These are phyloP conservation scores for Brachypterus glaber DNA, from an alignment of 2,888 invertebrate species.

Conservation along the genomic window DNA sequence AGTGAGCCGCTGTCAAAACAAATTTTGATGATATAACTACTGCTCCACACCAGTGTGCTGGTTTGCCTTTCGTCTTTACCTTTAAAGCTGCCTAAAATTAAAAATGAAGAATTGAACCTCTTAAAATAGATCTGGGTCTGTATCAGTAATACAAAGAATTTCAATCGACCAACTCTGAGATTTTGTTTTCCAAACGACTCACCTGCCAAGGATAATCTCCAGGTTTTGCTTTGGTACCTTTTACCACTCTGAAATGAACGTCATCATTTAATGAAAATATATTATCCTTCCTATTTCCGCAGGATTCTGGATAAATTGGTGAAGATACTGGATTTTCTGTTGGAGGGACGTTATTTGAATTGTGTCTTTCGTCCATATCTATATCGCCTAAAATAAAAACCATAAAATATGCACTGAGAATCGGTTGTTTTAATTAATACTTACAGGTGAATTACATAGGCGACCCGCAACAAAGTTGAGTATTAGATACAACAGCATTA, in stretches of 20 bases:
- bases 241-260: slow-evolving; percentile 50
- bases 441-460: too few species aligned
- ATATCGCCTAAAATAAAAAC: not conserved
- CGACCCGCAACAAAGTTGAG: too few species aligned
- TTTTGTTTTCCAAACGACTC: too few species aligned
- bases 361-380: not conserved
- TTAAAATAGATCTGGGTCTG: slow-evolving; percentile 2
- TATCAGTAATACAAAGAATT: not conserved
- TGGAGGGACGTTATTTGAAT: not conserved
- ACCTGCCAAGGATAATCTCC: slow-evolving; percentile 73
- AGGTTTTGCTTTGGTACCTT: slow-evolving; percentile 49
- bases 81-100: slow-evolving; percentile 51
- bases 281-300: slow-evolving; percentile 47
- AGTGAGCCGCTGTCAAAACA: slow-evolving; percentile 65
- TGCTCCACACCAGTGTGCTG: slow-evolving; percentile 67
- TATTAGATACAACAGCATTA: too few species aligned
- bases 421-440: too few species aligned
- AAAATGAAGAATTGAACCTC: not conserved
- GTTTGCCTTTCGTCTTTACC: slow-evolving; percentile 43
- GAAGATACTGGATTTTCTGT: not conserved
- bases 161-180: too few species aligned
- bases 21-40: slow-evolving; percentile 55
- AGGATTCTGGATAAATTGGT: slow-evolving; percentile 27
- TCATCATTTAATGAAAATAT: slow-evolving; percentile 38
- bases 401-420: not conserved